Conservation (phyloP, 2,113 vertebrate species). For the Chlorocebus sabaeus region DNA sequence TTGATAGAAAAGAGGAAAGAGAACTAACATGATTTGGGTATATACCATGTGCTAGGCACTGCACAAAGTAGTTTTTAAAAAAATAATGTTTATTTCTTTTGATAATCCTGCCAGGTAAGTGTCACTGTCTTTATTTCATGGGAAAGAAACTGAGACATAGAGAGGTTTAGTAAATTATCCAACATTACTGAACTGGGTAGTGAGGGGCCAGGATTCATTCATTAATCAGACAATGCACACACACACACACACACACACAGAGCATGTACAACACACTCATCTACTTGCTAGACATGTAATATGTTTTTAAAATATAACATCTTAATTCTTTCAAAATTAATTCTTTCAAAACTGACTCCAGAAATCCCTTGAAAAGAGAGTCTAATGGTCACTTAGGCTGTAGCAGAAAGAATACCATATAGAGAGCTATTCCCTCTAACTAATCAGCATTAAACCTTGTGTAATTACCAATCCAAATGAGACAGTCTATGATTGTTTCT, state of each 20-base stretch:
- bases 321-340: slow-evolving; percentile 36
- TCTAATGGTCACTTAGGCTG: background rate
- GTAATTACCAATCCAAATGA: background rate
- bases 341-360: background rate
- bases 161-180: background rate
- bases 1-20: background rate
- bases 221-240: background rate
- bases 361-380: background rate
- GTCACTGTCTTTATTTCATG: background rate
- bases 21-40: background rate
- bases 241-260: background rate
- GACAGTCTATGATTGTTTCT: background rate
- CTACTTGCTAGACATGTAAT: background rate
- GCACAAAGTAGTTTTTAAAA: background rate
- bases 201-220: background rate
- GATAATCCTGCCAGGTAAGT: background rate
- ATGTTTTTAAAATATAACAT: background rate
- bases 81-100: slow-evolving; percentile 2
- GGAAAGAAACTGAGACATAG: background rate
- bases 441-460: background rate
- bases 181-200: background rate
- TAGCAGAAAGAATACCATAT: background rate
- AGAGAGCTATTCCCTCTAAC: background rate
- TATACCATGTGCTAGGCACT: background rate
- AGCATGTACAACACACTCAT: background rate